Conservation (phyloP, 1,140 invertebrate species). For the Bombus balteatus region DNA sequence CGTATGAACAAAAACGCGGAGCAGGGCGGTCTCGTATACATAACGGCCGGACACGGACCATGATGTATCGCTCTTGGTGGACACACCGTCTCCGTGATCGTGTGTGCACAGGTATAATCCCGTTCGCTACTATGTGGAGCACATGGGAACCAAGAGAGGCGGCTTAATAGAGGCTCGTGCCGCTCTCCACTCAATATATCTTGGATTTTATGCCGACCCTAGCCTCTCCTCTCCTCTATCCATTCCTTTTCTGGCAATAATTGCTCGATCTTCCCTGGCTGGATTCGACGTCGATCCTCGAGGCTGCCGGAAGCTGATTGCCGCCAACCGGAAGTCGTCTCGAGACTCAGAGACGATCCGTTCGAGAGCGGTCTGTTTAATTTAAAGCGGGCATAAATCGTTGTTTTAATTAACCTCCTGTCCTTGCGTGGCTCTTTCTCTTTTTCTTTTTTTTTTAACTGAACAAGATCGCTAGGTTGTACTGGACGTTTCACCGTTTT, state of each 20-base stretch:
- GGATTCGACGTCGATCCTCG: neutral
- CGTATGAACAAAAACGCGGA: conserved; percentile 58
- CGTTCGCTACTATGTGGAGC: conserved; percentile 12
- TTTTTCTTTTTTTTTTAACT: neutral
- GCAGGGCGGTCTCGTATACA: conserved; percentile 51
- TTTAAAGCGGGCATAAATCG: conserved; percentile 14
- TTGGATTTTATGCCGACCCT: conserved; percentile 32
- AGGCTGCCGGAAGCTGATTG: neutral
- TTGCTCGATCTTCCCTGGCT: conserved; percentile 14
- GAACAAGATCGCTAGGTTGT: neutral
- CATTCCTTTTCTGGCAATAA: conserved; percentile 11
- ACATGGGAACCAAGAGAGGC: neutral
- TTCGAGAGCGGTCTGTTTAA: neutral
- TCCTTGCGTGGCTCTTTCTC: neutral
- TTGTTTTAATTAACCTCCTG: conserved; percentile 21
- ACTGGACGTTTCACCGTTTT: neutral
- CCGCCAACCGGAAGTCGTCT: neutral
- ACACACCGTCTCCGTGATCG: conserved; percentile 17
- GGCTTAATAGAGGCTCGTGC: conserved; percentile 48
- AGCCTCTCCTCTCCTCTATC: neutral
- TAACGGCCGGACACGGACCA: conserved; percentile 45
- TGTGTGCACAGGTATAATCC: conserved; percentile 33
- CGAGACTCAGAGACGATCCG: neutral
- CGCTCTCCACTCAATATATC: conserved; percentile 36
- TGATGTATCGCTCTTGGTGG: conserved; percentile 59